phyloP scores from a whole-genome alignment of 1,140 invertebrate species.

The Phenacoccus solenopsis region DNA sequence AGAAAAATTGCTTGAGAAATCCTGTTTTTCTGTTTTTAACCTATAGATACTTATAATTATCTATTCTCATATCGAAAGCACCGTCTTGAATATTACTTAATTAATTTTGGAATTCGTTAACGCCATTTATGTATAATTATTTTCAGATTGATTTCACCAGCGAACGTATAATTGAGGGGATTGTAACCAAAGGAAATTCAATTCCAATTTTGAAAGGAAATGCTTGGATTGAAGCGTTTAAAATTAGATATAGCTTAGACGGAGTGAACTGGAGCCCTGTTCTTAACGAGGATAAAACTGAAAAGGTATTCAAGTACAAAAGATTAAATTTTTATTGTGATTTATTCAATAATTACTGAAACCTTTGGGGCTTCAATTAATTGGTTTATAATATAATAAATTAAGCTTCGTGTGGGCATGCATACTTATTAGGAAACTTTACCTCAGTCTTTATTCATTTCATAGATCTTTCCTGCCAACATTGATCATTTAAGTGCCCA shows the following conservation, averaged over 20 bases:
- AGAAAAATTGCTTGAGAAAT: not conserved
- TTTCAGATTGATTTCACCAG: constrained; percentile 66
- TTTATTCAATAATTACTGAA: too few species aligned
- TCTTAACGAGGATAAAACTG: constrained; percentile 37
- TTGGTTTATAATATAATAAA: not conserved
- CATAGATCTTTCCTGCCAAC: constrained; percentile 27
- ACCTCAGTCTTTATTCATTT: constrained; percentile 16
- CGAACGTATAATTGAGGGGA: constrained; percentile 58
- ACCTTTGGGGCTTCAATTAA: not conserved
- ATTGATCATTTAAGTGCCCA: constrained; percentile 22
- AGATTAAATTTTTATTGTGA: too few species aligned
- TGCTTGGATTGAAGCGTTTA: constrained; percentile 60
- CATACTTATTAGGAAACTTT: too few species aligned
- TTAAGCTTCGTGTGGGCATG: not conserved
- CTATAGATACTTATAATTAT: not conserved
- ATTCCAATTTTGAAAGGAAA: constrained; percentile 32
- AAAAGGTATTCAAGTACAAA: constrained; percentile 36
- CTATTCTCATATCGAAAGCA: too few species aligned
- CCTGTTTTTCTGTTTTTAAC: not conserved
- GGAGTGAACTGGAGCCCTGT: constrained; percentile 54
- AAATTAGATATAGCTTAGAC: constrained; percentile 57
- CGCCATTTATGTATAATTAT: constrained; percentile 23
- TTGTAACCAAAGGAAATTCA: constrained; percentile 51
- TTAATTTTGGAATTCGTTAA: not conserved
- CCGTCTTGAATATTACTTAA: too few species aligned